phyloP scores from a whole-genome alignment of 2,888 invertebrate genomes.

The Chelonus formosanus region DNA sequence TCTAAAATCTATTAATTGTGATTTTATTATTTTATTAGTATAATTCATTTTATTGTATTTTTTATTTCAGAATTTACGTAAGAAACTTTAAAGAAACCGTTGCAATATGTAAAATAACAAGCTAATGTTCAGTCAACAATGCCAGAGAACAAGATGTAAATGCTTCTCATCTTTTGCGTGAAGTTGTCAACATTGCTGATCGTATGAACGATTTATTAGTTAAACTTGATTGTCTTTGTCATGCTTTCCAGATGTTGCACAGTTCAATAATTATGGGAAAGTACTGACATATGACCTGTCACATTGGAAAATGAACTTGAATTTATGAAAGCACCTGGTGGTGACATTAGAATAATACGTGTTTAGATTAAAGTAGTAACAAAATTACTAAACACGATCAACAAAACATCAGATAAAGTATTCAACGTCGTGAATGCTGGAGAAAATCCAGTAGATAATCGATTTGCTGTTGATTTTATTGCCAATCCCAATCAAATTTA shows the following conservation, averaged over 20 bases:
- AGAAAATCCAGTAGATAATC: conserved; percentile 82
- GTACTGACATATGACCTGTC: conserved; percentile 78
- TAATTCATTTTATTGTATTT: conserved; percentile 7
- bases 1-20: background rate
- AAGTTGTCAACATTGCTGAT: conserved; percentile 80
- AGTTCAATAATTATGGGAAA: conserved; percentile 90
- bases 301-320: conserved; percentile 86
- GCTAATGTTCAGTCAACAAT: conserved; percentile 79
- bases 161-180: conserved; percentile 79
- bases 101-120: conserved; percentile 72
- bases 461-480: conserved; percentile 84
- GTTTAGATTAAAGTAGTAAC: conserved; percentile 84
- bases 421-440: conserved; percentile 77
- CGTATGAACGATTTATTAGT: conserved; percentile 80
- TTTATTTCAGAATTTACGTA: conserved; percentile 69
- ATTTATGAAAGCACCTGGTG: conserved; percentile 83
- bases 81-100: conserved; percentile 84
- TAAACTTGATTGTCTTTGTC: conserved; percentile 80
- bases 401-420: conserved; percentile 73
- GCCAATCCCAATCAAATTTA: conserved; percentile 85
- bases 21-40: background rate
- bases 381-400: conserved; percentile 74
- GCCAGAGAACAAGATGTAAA: conserved; percentile 81
- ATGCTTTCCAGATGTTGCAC: conserved; percentile 81
- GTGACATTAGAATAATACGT: conserved; percentile 86